Conservation (phyloP, 2,888 invertebrate genomes). For the Balanococcus diminutus region DNA sequence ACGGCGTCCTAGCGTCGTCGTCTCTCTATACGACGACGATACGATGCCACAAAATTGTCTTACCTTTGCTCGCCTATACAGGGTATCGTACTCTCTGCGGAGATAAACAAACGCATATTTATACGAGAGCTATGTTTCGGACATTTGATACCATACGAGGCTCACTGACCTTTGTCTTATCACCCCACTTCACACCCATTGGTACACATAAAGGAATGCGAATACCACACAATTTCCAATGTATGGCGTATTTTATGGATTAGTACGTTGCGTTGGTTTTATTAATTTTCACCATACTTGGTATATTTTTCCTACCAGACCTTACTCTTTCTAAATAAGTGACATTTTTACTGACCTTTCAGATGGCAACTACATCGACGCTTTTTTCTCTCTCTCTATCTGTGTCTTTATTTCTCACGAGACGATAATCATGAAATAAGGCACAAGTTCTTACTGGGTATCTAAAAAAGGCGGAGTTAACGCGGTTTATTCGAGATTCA, state of each 20-base stretch:
- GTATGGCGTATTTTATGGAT: no score
- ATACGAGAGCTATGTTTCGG: background rate
- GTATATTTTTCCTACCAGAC: background rate
- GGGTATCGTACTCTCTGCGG: background rate
- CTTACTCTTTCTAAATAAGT: background rate
- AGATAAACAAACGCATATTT: background rate
- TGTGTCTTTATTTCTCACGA: background rate
- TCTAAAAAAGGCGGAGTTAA: background rate
- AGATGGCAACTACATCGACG: background rate
- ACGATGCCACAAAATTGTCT: background rate
- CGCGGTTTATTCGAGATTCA: background rate
- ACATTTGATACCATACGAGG: background rate
- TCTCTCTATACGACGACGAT: no score
- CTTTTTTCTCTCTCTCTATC: background rate
- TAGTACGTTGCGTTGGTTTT: background rate
- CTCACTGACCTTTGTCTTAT: background rate
- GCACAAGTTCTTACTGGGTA: background rate
- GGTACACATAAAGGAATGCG: background rate
- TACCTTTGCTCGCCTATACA: background rate
- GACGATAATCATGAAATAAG: background rate
- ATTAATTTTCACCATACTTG: background rate
- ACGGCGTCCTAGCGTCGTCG: background rate
- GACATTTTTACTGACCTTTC: background rate
- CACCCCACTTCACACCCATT: background rate
- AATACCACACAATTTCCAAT: background rate